A percentile compares a stretch with the other conserved stretches of the same genome.
These are phyloP conservation scores for Dasypus novemcinctus DNA, from an alignment of 2,113 vertebrate species.

Conservation along the genomic window DNA sequence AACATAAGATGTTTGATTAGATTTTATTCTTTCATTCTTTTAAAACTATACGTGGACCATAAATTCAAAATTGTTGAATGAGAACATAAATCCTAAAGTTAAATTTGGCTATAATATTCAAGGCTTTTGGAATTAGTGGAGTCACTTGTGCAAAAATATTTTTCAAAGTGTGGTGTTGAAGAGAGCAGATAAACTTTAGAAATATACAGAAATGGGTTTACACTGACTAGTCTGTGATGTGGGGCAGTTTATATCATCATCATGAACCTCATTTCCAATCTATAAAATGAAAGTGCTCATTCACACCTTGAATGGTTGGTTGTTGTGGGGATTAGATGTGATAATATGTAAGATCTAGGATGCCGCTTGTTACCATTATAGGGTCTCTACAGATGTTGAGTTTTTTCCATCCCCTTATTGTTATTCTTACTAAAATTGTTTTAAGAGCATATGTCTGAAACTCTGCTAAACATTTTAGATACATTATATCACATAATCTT, in stretches of 20 bases:
- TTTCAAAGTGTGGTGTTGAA: neutral
- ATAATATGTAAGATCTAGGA: neutral
- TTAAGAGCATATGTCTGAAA: neutral
- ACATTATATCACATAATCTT: neutral
- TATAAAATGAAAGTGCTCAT: neutral
- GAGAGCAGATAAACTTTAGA: neutral
- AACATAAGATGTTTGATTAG: neutral
- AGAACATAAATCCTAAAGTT: neutral
- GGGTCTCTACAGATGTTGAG: neutral
- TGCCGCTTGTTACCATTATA: neutral
- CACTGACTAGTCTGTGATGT: neutral
- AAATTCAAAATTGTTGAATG: neutral
- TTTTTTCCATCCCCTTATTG: neutral
- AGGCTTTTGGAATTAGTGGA: neutral
- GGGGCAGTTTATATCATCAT: too few species aligned
- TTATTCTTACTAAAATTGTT: neutral
- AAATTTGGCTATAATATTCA: neutral
- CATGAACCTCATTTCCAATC: neutral
- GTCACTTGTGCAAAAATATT: neutral
- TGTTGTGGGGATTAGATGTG: neutral
- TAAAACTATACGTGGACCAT: neutral
- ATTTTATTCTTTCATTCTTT: neutral
- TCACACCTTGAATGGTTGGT: neutral
- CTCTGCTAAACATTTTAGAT: neutral
- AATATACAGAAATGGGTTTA: neutral